Conservation (phyloP, 2,888 invertebrate genomes). For the Nycteola revayana region DNA sequence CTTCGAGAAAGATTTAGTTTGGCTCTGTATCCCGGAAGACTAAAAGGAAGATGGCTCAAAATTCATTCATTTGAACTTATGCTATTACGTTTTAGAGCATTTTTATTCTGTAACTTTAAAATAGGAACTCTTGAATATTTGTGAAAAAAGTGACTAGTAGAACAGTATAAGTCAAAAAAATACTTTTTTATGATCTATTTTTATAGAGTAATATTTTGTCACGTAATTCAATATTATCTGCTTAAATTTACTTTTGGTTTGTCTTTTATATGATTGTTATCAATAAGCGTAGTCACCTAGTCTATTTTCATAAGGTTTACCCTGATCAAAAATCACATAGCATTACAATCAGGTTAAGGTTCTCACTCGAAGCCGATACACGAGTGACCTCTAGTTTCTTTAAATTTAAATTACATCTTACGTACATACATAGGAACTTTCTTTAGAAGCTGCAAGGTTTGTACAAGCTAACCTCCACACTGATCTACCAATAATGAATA, state of each 20-base stretch:
- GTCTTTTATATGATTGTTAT: constrained; percentile 3
- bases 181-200: too few species aligned
- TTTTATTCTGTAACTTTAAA: not conserved
- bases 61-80: constrained; percentile 23
- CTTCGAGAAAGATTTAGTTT: constrained; percentile 44
- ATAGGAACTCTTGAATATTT: too few species aligned
- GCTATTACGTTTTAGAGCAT: constrained; percentile 8
- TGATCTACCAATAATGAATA: constrained; percentile 77
- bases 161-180: too few species aligned
- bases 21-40: constrained; percentile 69
- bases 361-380: constrained; percentile 52
- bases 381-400: constrained; percentile 67
- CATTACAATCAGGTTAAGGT: constrained; percentile 51
- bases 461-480: constrained; percentile 81
- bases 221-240: too few species aligned
- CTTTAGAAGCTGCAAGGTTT: constrained; percentile 82
- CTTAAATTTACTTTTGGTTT: not conserved
- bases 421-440: constrained; percentile 83
- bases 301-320: constrained; percentile 55
- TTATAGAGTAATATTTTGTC: too few species aligned
- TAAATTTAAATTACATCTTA: constrained; percentile 78
- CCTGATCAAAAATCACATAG: constrained; percentile 66
- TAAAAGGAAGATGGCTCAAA: constrained; percentile 55
- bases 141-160: too few species aligned
- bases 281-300: constrained; percentile 12